A percentile compares a stretch with the other conserved stretches of the same genome.
phyloP scores from a whole-genome alignment of 2,888 invertebrate species.

The Acanthosepion pharaonis region DNA sequence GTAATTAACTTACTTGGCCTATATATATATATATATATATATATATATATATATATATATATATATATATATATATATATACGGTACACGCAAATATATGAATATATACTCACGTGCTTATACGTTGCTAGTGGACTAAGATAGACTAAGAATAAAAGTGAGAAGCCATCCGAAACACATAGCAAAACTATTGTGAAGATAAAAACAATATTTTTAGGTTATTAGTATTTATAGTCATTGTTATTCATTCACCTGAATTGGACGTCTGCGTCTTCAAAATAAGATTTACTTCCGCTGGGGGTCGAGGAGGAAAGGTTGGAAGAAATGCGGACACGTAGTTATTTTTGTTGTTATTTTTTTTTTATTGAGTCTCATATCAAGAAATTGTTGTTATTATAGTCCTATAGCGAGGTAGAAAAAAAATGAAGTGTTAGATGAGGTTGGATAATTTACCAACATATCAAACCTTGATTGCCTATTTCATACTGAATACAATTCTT shows the following conservation, averaged over 20 bases:
- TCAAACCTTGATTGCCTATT: no score
- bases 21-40: background rate
- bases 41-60: background rate
- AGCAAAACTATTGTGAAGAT: background rate
- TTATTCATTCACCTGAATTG: background rate
- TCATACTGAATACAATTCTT: no score
- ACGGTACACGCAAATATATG: no score
- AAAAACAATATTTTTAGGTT: background rate
- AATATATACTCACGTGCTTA: background rate
- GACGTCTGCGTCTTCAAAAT: background rate
- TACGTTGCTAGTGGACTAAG: background rate
- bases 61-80: no score
- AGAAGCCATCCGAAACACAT: background rate
- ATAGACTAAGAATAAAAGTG: background rate
- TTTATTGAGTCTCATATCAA: no score
- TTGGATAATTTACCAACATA: no score
- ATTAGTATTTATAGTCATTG: background rate
- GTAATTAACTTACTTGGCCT: background rate
- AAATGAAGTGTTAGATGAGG: no score
- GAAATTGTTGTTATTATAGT: no score
- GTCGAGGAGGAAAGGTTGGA: background rate
- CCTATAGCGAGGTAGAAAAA: no score
- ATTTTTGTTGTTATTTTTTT: no score
- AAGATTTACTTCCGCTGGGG: background rate
- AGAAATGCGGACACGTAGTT: background rate